Base-by-base conservation (phyloP, 1,140 invertebrate genomes). In the Aphaenogaster rudis region DNA sequence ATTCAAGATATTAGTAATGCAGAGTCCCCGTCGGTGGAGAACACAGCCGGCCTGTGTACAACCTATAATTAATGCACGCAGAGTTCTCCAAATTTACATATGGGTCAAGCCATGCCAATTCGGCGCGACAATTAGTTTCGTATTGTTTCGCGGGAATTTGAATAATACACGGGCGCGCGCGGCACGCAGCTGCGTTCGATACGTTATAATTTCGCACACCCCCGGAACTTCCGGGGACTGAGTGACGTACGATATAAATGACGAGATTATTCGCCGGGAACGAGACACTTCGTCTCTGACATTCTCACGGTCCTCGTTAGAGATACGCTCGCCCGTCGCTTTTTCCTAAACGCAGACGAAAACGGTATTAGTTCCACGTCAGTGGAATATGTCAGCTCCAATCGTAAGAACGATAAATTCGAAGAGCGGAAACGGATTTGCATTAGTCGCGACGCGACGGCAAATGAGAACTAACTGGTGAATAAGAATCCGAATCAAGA, bases 31-130 rank as follows among this genome's bases (percentile, higher is more conserved):
- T 28, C 61, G 42, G 61, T 48, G 4, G 36, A n/a, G 54, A 84
- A 80, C 87, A 84, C 45, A 78, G 72, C 33, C 81, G 45, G 64
- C 17, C 69, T 85, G 64, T 88, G 67, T 89, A 71, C 69, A 86
- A 74, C 80, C 91, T 91, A 91, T 93, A 93, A 93, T 93, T 92
- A 93, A 93, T 93, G 88, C 90, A 69, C 82, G 80, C 54, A 59
- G 54, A 64, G 74, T 74, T 71, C 89, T 86, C 87, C 52, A 87
- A 92, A 92, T 92, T 93, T 93, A 90, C 91, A 92, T 92, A 86
- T 86, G 88, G 87, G 85, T 90, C 88, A 88, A 82, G 78, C 84
- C 64, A 50, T 78, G 66, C 71, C 80, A 82, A 92, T 88, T 90
- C 84, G 54, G 63, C 52, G 64, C 50, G 72, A 81, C 79, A 76